Conservation (phyloP, 2,797 vertebrate species). For the Acanthopagrus latus region DNA sequence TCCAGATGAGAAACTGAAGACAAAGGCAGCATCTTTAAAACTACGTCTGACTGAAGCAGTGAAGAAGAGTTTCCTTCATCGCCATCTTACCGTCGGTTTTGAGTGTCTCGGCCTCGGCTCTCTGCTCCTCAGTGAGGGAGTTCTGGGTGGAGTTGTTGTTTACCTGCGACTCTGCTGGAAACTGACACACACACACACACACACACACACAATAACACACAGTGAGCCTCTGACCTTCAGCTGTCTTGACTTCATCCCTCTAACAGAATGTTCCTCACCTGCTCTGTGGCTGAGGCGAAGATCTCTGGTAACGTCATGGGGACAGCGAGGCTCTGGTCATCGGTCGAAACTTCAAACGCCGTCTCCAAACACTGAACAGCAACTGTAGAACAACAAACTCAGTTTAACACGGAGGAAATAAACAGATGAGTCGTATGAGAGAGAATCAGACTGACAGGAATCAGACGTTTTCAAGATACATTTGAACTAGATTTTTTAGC, state of each 20-base stretch:
- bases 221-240: not conserved
- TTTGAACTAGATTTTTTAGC: no score
- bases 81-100: constrained; percentile 91
- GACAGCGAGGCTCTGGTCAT: constrained; percentile 90
- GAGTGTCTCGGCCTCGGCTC: constrained; percentile 91
- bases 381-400: constrained; percentile 81
- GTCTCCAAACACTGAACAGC: constrained; percentile 98
- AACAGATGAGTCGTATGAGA: not conserved
- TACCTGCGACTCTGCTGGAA: constrained; percentile 79
- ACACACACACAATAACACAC: no score
- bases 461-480: no score
- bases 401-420: not conserved
- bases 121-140: constrained; percentile 87
- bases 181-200: constrained; percentile 33
- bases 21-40: not conserved
- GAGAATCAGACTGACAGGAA: no score
- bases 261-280: constrained; percentile 73
- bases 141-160: constrained; percentile 74
- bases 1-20: no score
- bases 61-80: not conserved
- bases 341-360: constrained; percentile 91
- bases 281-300: constrained; percentile 85
- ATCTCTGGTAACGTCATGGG: constrained; percentile 91
- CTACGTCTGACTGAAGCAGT: not conserved
- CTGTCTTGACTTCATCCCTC: not conserved